Conservation (phyloP, 2,113 vertebrate species). For the Oryzias woworae region DNA sequence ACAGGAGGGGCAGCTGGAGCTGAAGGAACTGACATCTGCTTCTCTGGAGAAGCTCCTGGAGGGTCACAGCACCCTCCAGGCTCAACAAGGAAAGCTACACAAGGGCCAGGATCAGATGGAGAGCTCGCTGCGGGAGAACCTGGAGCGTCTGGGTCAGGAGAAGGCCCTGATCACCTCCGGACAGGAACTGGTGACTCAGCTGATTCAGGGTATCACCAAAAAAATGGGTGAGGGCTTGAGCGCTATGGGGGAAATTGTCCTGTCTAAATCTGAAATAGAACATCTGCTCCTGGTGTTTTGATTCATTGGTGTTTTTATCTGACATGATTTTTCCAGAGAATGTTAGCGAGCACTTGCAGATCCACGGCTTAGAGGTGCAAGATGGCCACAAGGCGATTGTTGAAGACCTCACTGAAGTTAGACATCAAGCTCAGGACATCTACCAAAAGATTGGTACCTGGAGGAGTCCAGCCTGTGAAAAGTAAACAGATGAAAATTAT, state of each 20-base stretch:
- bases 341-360: conserved; percentile 63
- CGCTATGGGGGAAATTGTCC: no score
- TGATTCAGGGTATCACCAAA: conserved; percentile 73
- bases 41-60: conserved; percentile 74
- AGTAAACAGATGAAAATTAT: background rate
- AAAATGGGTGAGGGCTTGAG: conserved; percentile 74
- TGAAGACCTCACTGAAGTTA: conserved; percentile 58
- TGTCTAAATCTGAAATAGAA: background rate
- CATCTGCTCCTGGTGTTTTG: background rate
- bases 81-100: conserved; percentile 75
- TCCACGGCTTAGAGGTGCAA: conserved; percentile 67
- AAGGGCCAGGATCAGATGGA: conserved; percentile 76
- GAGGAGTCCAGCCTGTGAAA: no score
- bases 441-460: conserved; percentile 74
- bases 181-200: conserved; percentile 72
- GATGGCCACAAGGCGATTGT: conserved; percentile 68
- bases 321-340: conserved; percentile 66
- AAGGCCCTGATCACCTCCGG: conserved; percentile 75
- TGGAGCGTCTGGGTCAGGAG: conserved; percentile 69
- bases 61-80: conserved; percentile 74
- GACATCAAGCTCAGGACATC: conserved; percentile 70
- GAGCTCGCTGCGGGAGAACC: conserved; percentile 64
- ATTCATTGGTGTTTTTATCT: no score
- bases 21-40: conserved; percentile 65
- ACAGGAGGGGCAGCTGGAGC: conserved; percentile 80